A percentile compares a stretch with the other conserved stretches of the same genome.
These are phyloP conservation scores for Stenopsyche tienmushanensis DNA, from an alignment of 1,140 invertebrate species.

Conservation along the genomic window DNA sequence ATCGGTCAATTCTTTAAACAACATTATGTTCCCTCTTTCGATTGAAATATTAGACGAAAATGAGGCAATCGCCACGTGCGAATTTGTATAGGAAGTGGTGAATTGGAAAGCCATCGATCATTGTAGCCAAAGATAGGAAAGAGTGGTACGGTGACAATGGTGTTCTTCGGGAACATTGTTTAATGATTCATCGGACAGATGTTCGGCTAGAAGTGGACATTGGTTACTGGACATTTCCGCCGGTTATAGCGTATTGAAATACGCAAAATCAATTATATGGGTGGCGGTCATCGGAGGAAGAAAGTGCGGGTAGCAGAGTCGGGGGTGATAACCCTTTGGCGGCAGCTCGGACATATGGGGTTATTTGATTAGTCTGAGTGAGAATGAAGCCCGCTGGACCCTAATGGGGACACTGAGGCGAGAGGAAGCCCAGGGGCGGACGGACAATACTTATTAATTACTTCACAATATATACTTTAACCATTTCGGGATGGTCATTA, in stretches of 20 bases:
- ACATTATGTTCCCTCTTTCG: too few species aligned
- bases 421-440: slow-evolving; percentile 8
- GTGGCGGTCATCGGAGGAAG: neutral
- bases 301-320: neutral
- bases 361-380: slow-evolving; percentile 40
- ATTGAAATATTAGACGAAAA: too few species aligned
- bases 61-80: too few species aligned
- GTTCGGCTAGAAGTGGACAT: slow-evolving; percentile 2
- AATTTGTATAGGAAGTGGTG: too few species aligned
- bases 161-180: too few species aligned
- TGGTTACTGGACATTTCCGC: neutral
- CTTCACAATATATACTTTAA: slow-evolving; percentile 11
- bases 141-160: too few species aligned
- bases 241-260: slow-evolving; percentile 38
- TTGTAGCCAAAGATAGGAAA: too few species aligned
- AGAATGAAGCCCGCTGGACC: slow-evolving; percentile 17
- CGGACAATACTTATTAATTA: slow-evolving; percentile 30
- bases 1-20: too few species aligned
- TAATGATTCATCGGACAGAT: slow-evolving; percentile 21
- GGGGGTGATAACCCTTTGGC: slow-evolving; percentile 19
- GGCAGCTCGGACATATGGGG: slow-evolving; percentile 32
- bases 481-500: neutral
- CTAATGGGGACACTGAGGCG: slow-evolving; percentile 29
- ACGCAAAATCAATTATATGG: slow-evolving; percentile 41
- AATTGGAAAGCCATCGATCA: too few species aligned